Percentiles rank a stretch among this genome's conserved stretches.
phyloP scores from a whole-genome alignment of 1,140 invertebrate genomes.

The Cylas formicarius region DNA sequence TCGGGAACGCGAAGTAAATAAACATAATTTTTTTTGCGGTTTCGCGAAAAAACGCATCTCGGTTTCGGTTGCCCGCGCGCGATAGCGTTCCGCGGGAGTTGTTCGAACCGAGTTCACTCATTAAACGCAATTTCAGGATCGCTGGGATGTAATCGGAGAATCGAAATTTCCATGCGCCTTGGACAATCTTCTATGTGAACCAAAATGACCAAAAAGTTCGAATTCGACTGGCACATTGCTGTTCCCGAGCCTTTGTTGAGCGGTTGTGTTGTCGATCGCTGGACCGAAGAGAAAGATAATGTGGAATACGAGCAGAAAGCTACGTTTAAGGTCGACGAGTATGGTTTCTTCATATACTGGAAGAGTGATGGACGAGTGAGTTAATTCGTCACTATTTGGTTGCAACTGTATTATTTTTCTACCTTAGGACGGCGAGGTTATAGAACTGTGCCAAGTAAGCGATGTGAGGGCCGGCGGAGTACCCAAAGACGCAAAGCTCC shows the following conservation, averaged over 20 bases:
- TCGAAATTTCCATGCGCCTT: not conserved
- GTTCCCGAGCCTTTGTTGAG: slow-evolving; percentile 81
- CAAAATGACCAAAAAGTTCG: slow-evolving; percentile 93
- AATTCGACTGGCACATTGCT: slow-evolving; percentile 95
- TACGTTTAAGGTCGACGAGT: slow-evolving; percentile 93
- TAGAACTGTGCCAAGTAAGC: slow-evolving; percentile 95
- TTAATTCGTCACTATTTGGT: slow-evolving; percentile 5
- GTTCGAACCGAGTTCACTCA: not conserved
- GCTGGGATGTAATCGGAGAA: not conserved
- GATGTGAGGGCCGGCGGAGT: slow-evolving; percentile 85
- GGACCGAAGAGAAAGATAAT: slow-evolving; percentile 94
- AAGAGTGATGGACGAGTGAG: slow-evolving; percentile 88
- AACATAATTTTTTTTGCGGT: slow-evolving; percentile 1
- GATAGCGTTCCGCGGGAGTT: no score
- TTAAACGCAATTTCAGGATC: not conserved
- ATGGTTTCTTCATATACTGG: slow-evolving; percentile 99
- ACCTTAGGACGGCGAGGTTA: slow-evolving; percentile 87
- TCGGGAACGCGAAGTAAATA: not conserved
- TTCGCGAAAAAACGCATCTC: no score
- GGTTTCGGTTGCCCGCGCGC: no score
- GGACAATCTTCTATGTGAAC: not conserved
- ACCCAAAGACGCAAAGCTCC: slow-evolving; percentile 83
- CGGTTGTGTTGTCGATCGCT: slow-evolving; percentile 86
- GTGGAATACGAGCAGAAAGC: slow-evolving; percentile 82
- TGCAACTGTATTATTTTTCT: slow-evolving; percentile 25